These are phyloP conservation scores for Microctonus brassicae DNA, from an alignment of 2,888 invertebrate genomes.

Conservation along the genomic window DNA sequence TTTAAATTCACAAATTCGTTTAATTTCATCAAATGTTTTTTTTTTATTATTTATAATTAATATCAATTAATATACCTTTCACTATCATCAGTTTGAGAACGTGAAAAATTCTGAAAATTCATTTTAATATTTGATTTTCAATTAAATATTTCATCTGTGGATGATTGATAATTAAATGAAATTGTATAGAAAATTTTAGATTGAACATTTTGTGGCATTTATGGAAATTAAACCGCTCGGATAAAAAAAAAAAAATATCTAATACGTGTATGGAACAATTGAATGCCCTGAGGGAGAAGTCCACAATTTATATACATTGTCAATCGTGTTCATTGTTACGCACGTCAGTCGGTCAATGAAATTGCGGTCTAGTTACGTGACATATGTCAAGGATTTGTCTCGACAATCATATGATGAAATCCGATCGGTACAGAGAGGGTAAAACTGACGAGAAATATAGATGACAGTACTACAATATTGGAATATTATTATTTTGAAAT, in stretches of 20 bases:
- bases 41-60: too few relatives aligned
- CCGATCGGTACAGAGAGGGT: background rate
- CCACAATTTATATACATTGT: background rate
- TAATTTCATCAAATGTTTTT: too few relatives aligned
- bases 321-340: slow-evolving; percentile 8
- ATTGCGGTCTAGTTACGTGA: slow-evolving; percentile 14
- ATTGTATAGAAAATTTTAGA: background rate
- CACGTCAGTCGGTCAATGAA: slow-evolving; percentile 15
- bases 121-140: too few relatives aligned
- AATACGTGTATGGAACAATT: background rate
- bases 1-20: too few relatives aligned
- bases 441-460: background rate
- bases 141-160: too few relatives aligned
- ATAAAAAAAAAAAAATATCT: too few relatives aligned
- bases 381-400: slow-evolving; percentile 7
- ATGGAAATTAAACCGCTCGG: too few relatives aligned
- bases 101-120: too few relatives aligned
- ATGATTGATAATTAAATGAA: too few relatives aligned
- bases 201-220: background rate
- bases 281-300: background rate
- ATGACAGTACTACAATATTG: background rate
- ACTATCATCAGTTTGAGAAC: too few relatives aligned
- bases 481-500: too few relatives aligned
- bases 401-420: slow-evolving; percentile 12
- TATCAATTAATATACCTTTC: too few relatives aligned